Evolutionary conservation across 2,888 invertebrate species (phyloP).

Genomic region (Schizaphis graminum): DNA sequence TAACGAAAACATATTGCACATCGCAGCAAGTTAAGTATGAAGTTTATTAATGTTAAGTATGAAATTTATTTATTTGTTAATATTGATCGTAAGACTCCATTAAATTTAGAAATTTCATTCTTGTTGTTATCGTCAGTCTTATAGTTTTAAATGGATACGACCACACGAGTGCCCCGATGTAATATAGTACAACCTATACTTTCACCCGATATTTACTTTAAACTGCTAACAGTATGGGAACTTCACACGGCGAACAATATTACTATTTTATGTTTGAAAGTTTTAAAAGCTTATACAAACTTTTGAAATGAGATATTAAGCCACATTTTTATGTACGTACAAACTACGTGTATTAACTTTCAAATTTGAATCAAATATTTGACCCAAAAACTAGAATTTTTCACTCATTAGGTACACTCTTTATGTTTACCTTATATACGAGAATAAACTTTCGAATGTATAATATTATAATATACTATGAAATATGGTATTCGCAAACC

Average conservation of each 20-base stretch:
- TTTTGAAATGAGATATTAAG: constrained; percentile 42
- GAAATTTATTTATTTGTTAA: background rate
- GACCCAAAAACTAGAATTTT: constrained; percentile 20
- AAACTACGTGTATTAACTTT: constrained; percentile 24
- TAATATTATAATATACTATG: background rate
- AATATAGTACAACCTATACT: background rate
- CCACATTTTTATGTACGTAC: constrained; percentile 11
- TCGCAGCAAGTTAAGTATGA: background rate
- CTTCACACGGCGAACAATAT: background rate
- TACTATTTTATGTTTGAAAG: constrained; percentile 10
- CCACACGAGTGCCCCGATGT: background rate
- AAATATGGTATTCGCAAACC: background rate
- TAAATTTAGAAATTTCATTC: background rate
- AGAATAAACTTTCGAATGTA: background rate
- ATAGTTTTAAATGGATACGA: background rate
- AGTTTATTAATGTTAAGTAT: background rate
- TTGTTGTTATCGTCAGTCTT: background rate
- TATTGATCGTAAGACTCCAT: background rate
- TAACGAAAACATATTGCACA: background rate
- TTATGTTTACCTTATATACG: background rate
- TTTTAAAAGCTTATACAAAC: constrained; percentile 41
- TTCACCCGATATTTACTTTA: background rate
- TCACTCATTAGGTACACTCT: background rate
- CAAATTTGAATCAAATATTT: constrained; percentile 14
- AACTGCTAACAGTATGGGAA: background rate